Evolutionary conservation across 2,797 vertebrate species (phyloP), one percentile per base, ranked within the genome.

Genomic region (Brachymystax lenok): DNA sequence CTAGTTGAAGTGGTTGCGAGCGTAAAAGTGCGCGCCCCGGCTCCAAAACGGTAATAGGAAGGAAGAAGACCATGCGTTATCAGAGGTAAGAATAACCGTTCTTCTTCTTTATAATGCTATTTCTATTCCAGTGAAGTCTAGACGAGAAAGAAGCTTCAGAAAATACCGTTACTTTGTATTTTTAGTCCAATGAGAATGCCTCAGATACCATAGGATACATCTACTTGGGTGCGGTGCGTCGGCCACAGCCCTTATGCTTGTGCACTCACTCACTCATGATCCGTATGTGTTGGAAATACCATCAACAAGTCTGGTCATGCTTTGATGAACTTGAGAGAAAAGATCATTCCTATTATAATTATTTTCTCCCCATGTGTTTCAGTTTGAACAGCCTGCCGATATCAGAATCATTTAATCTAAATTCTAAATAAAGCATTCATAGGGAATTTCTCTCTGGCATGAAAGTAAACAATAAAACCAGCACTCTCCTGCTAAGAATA

Each of bases 71-170:
- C 16, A 50, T 59, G 30, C 74, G 54, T 70, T 16, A 71, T 3
- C 67, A 0, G 33, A 14, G 89, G 90, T 92, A 90, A 89, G 90
- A 69, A 0, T 0, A 17, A 8, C 0, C 2, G 27, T 2, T 0
- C 2, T 6, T 46, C 0, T 8, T 1, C 28, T 74, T 69, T 50
- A 24, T 66, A 12, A 0, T 0, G 5, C 19, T 76, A 7, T 83
- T 72, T 83, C 46, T 56, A 3, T 30, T 50, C 5, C 13, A 8
- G 17, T 19, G 3, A 14, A 27, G 69, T 52, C 4, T 51, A 16
- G 5, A 27, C 2, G 8, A 46, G 40, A 2, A 71, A 51, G 46
- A 27, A 51, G 46, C n/a, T 21, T 16, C 12, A 16, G 46, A 71
- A 27, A 16, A 12, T 68, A 27, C 35, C 69, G 17, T 35, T 68